Evolutionary conservation across 2,888 invertebrate species (phyloP).

Genomic region (Adelphocoris suturalis): DNA sequence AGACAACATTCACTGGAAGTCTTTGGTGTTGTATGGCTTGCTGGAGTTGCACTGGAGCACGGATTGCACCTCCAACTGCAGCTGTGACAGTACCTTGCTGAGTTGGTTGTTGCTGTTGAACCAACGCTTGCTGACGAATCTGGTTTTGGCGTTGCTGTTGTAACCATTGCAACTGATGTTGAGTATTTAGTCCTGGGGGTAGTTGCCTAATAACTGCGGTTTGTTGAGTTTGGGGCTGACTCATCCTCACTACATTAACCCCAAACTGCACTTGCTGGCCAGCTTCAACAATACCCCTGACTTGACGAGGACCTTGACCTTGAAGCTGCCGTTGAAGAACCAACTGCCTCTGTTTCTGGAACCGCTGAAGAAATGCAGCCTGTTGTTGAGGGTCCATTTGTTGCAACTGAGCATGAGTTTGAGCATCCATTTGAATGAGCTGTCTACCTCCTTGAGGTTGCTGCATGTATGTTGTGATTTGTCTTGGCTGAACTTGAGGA

Average conservation of each 20-base stretch:
- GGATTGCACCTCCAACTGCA: constrained; percentile 67
- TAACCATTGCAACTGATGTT: constrained; percentile 81
- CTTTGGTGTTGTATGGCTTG: constrained; percentile 74
- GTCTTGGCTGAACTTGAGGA: constrained; percentile 78
- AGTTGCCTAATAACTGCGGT: constrained; percentile 84
- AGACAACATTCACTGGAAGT: constrained; percentile 73
- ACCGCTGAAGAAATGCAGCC: constrained; percentile 77
- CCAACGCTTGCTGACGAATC: constrained; percentile 79
- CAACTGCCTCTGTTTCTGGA: constrained; percentile 76
- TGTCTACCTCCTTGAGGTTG: constrained; percentile 81
- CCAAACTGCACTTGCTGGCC: constrained; percentile 78
- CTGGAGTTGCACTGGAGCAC: constrained; percentile 71
- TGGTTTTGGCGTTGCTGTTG: constrained; percentile 81
- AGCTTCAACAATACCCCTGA: constrained; percentile 77
- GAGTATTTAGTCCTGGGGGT: constrained; percentile 77
- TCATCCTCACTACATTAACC: constrained; percentile 67
- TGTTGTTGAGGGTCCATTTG: constrained; percentile 78
- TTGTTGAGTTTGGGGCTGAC: constrained; percentile 81
- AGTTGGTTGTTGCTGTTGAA: constrained; percentile 77
- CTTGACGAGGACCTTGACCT: constrained; percentile 75
- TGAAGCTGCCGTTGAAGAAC: constrained; percentile 78
- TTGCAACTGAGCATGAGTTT: constrained; percentile 84
- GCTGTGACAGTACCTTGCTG: constrained; percentile 68
- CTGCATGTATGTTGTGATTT: constrained; percentile 76
- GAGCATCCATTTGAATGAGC: constrained; percentile 89